Conservation (phyloP, 2,888 invertebrate species). For the Abscondita cerata region DNA sequence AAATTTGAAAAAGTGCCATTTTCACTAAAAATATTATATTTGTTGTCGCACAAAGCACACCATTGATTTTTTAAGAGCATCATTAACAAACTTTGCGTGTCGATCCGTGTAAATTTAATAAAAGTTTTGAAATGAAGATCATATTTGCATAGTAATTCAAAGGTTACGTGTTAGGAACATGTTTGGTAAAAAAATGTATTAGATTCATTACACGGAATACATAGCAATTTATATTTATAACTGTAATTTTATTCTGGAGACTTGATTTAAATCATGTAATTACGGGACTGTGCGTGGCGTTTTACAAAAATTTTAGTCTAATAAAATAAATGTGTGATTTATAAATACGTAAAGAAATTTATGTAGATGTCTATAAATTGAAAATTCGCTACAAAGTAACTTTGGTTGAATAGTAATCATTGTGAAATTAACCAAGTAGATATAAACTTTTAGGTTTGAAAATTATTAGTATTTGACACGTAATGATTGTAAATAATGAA, state of each 20-base stretch:
- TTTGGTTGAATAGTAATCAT: too few species aligned
- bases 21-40: not conserved
- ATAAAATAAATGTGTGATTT: too few species aligned
- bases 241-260: conserved; percentile 1
- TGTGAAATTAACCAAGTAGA: too few species aligned
- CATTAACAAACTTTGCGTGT: conserved; percentile 17
- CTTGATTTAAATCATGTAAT: conserved; percentile 11
- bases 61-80: conserved; percentile 3
- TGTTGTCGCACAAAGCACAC: not conserved
- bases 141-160: conserved; percentile 27
- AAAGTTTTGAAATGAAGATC: conserved; percentile 25
- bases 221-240: conserved; percentile 3
- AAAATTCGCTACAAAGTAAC: too few species aligned
- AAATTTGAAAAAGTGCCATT: too few species aligned
- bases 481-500: too few species aligned
- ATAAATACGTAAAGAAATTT: too few species aligned
- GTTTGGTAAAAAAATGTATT: conserved; percentile 1
- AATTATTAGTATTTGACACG: too few species aligned
- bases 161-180: conserved; percentile 21
- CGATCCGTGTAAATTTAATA: conserved; percentile 25
- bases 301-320: too few species aligned
- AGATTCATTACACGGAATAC: not conserved
- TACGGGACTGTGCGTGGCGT: not conserved
- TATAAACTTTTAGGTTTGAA: too few species aligned
- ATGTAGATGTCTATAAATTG: too few species aligned